Evolutionary conservation across 2,797 vertebrate genomes (phyloP).

Genomic region (Distichodus sexfasciatus): DNA sequence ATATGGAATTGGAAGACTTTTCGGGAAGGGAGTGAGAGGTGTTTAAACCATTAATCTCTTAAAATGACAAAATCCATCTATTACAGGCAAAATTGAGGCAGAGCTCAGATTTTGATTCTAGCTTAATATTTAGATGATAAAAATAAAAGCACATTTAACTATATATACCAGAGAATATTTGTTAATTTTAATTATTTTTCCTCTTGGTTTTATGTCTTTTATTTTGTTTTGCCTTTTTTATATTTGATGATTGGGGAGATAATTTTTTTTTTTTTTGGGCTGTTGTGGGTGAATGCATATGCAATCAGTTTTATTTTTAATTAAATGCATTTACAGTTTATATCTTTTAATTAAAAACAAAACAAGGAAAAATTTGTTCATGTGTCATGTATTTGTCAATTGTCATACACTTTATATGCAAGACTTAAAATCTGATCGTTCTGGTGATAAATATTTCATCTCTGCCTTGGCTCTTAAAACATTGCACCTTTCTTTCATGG

Average conservation of each 20-base stretch:
- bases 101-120: constrained; percentile 58
- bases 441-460: constrained; percentile 65
- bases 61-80: constrained; percentile 49
- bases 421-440: constrained; percentile 65
- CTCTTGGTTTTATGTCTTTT: constrained; percentile 46
- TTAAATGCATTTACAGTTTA: constrained; percentile 68
- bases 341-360: constrained; percentile 72
- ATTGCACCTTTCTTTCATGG: constrained; percentile 79
- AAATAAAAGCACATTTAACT: constrained; percentile 79
- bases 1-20: neutral
- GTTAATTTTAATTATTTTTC: constrained; percentile 70
- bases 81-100: constrained; percentile 50
- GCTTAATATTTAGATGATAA: constrained; percentile 57
- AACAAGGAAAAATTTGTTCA: constrained; percentile 52
- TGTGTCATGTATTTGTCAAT: constrained; percentile 61
- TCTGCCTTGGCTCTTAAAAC: constrained; percentile 76
- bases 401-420: constrained; percentile 60
- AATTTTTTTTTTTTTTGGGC: constrained; percentile 64
- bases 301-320: constrained; percentile 76
- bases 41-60: constrained; percentile 45
- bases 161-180: constrained; percentile 79
- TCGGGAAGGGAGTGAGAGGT: no score
- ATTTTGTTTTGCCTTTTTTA: constrained; percentile 57
- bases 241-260: constrained; percentile 68
- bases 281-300: constrained; percentile 77